A percentile compares a stretch with the other conserved stretches of the same genome.
Evolutionary conservation across 1,140 invertebrate genomes (phyloP).

Genomic region (Gryllus bimaculatus): DNA sequence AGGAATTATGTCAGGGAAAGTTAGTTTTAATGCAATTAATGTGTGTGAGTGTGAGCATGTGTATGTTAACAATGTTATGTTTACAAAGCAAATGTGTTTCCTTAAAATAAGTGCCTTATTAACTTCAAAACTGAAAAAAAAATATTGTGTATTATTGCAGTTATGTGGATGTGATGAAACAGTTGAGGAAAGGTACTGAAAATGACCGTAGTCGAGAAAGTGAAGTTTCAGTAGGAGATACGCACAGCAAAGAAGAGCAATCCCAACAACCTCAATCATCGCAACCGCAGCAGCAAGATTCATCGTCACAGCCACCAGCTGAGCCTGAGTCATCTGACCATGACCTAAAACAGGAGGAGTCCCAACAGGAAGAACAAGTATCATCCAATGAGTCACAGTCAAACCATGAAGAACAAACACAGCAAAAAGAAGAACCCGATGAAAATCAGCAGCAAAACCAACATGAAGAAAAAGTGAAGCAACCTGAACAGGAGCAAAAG

Average conservation of each 20-base stretch:
- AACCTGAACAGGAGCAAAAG: not conserved
- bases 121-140: not conserved
- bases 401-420: not conserved
- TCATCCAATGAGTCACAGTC: not conserved
- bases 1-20: too few relatives aligned
- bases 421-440: not conserved
- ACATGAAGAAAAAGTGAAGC: not conserved
- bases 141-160: conserved; percentile 31
- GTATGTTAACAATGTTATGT: too few relatives aligned
- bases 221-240: conserved; percentile 21
- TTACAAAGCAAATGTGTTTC: not conserved
- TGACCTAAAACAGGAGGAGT: not conserved
- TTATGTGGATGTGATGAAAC: conserved; percentile 60
- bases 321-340: not conserved
- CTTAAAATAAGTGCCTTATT: not conserved
- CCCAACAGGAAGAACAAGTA: not conserved
- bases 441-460: not conserved
- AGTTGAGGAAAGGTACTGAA: conserved; percentile 37
- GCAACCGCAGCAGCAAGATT: not conserved
- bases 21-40: too few relatives aligned
- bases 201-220: conserved; percentile 27
- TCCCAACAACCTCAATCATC: not conserved
- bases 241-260: conserved; percentile 7
- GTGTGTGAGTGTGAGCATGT: too few relatives aligned
- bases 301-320: not conserved